These are phyloP conservation scores for Brenthis ino DNA, from an alignment of 2,888 invertebrate genomes.

Conservation along the genomic window DNA sequence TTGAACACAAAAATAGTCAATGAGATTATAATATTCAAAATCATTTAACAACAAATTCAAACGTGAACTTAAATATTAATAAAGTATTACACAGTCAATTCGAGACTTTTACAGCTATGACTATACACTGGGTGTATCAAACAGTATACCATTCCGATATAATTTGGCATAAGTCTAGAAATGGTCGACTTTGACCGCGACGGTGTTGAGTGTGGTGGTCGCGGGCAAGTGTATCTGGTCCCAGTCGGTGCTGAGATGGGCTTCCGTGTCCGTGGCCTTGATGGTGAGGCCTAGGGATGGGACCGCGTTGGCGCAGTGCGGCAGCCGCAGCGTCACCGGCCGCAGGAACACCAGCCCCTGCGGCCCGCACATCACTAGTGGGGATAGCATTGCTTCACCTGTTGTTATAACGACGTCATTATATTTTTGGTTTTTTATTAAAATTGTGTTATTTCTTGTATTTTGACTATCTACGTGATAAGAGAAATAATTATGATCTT, in stretches of 20 bases:
- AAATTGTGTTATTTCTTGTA: background rate
- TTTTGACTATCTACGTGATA: conserved; percentile 10
- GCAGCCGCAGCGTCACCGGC: conserved; percentile 95
- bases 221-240: conserved; percentile 92
- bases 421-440: background rate
- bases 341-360: conserved; percentile 94
- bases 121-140: background rate
- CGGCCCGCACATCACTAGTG: conserved; percentile 98
- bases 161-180: conserved; percentile 77
- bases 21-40: no score
- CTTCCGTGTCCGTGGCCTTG: conserved; percentile 91
- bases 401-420: conserved; percentile 37
- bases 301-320: conserved; percentile 91
- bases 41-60: no score
- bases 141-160: background rate
- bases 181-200: conserved; percentile 95
- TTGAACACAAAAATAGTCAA: no score
- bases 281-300: conserved; percentile 89
- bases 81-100: no score
- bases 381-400: conserved; percentile 97
- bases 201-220: conserved; percentile 92
- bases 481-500: background rate
- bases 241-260: conserved; percentile 92
- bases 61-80: no score
- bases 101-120: no score